Evolutionary conservation across 2,113 vertebrate species (phyloP).

Genomic region (Petaurus breviceps): DNA sequence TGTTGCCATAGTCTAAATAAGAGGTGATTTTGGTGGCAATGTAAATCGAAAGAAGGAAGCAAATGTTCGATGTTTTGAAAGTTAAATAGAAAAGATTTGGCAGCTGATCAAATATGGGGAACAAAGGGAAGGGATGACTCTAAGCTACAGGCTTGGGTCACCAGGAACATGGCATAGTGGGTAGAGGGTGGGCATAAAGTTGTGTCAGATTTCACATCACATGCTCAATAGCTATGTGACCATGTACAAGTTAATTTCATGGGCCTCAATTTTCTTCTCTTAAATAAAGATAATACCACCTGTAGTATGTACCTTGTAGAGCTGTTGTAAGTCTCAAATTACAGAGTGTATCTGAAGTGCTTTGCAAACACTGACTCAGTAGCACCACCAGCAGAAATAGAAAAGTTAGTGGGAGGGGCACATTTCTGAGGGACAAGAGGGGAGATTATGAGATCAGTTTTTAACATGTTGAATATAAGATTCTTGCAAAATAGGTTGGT

Average conservation of each 20-base stretch:
- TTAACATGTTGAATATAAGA: too few species aligned
- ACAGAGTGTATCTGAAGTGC: neutral
- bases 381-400: neutral
- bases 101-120: neutral
- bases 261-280: too few species aligned
- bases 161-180: neutral
- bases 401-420: neutral
- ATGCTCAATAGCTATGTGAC: neutral
- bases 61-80: neutral
- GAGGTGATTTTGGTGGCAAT: neutral
- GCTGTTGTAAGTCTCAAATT: neutral
- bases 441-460: too few species aligned
- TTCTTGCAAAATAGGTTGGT: neutral
- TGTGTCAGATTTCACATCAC: neutral
- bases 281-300: too few species aligned
- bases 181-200: neutral
- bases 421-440: too few species aligned
- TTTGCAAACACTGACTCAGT: neutral
- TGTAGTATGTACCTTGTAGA: too few species aligned
- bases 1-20: neutral
- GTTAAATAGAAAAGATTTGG: neutral
- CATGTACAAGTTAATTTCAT: neutral
- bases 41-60: neutral
- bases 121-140: neutral
- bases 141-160: neutral